Evolutionary conservation across 2,113 vertebrate species (phyloP).

Genomic region (Falco punctatus): DNA sequence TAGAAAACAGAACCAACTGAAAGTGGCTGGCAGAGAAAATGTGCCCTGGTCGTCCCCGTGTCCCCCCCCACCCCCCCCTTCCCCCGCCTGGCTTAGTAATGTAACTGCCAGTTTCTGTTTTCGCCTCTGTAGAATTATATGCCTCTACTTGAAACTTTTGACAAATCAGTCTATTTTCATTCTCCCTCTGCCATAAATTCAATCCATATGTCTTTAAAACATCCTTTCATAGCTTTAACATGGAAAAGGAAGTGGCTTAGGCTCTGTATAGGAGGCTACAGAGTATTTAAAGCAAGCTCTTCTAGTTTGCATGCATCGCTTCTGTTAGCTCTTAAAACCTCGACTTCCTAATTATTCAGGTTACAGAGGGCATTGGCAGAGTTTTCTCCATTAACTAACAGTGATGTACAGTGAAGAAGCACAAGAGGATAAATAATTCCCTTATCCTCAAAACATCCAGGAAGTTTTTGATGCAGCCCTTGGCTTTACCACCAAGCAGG

Average conservation of each 20-base stretch:
- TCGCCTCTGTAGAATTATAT: constrained; percentile 34
- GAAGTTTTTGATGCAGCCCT: constrained; percentile 58
- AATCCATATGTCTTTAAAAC: constrained; percentile 64
- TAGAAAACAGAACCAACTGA: constrained; percentile 25
- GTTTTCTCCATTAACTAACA: constrained; percentile 17
- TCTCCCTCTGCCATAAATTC: constrained; percentile 58
- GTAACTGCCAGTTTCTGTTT: constrained; percentile 58
- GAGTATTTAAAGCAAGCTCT: neutral
- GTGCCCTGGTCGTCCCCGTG: too few relatives aligned
- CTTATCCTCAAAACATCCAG: constrained; percentile 29
- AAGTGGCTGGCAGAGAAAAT: neutral
- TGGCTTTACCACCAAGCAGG: constrained; percentile 5
- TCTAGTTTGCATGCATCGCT: neutral
- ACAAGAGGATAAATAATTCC: constrained; percentile 17
- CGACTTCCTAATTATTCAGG: constrained; percentile 54
- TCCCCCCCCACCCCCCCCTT: too few relatives aligned
- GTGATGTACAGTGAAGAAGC: constrained; percentile 39
- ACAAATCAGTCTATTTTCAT: constrained; percentile 69
- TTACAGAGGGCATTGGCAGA: constrained; percentile 37
- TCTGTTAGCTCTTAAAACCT: constrained; percentile 33
- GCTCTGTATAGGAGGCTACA: neutral
- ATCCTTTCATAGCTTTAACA: constrained; percentile 53
- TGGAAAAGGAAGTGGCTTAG: constrained; percentile 35
- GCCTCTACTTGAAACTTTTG: constrained; percentile 66
- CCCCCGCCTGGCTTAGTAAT: neutral